Base-by-base conservation (phyloP, 2,888 invertebrate genomes). In the Erebia aethiops region DNA sequence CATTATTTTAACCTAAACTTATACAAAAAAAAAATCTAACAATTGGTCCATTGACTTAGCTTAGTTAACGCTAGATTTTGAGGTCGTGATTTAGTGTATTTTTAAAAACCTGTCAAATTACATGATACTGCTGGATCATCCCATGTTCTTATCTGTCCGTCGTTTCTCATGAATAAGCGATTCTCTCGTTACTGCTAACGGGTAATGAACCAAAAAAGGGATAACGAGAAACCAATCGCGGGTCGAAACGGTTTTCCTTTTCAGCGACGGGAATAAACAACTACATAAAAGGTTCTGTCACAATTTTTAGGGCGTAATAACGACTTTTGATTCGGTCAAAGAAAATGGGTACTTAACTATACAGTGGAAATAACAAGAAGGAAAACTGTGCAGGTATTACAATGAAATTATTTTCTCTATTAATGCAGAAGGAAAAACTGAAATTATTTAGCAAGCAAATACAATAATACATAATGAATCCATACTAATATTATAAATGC, bases 171-270 rank as follows among this genome's bases (percentile, higher is more conserved):
- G 63, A 64, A 69, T 64, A 61, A 69, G 18, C 69, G 61, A 58
- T 69, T 43, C 58, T 18, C 54, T 68, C 54, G 68, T 68, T 62
- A 61, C 52, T 11, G 69, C 46, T 63, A n/a, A n/a, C 66, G 61
- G 64, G 64, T 69, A 69, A 69, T 69, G 69, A 69, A 63, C 57
- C 57, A 63, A 63, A 64, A 69, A 56, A 66, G 66, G 69, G 69
- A 69, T 69, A 69, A 69, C 63, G 69, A 57, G 69, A 69, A 69
- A 69, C 54, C 63, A 69, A 69, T 69, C 26, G 69, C 41, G 13
- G 43, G 46, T 43, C 54, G 18, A 57, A 66, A n/a, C 56, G 41
- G 41, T 65, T 65, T 54, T 46, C 46, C 35, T 11, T 46, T 46
- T 43, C 11, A 54, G n/a, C 21, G 46, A 8, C 2, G 21, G 49